Evolutionary conservation across 2,888 invertebrate genomes (phyloP).

Genomic region (Hirudinaria manillensis): DNA sequence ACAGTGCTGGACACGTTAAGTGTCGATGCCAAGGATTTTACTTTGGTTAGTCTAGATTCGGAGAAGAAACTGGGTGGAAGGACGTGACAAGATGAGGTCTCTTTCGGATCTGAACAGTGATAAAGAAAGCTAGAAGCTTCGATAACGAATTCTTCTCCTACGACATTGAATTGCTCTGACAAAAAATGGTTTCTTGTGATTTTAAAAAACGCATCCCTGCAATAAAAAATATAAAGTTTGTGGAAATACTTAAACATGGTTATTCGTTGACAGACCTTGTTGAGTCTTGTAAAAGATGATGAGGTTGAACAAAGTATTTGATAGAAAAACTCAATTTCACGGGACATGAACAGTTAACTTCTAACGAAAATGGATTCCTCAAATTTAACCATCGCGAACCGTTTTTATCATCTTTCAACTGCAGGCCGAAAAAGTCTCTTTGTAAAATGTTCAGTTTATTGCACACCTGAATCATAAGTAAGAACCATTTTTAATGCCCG

Average conservation of each 20-base stretch:
- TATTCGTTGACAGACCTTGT: slow-evolving; percentile 4
- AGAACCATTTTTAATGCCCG: neutral
- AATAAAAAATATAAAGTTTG: neutral
- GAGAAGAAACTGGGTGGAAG: neutral
- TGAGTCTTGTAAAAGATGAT: slow-evolving; percentile 1
- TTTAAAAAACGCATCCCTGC: slow-evolving; percentile 2
- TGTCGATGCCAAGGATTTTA: neutral
- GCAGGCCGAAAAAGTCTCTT: slow-evolving; percentile 15
- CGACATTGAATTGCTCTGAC: neutral
- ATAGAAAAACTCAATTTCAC: slow-evolving; percentile 5
- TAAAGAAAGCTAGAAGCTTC: neutral
- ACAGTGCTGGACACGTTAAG: neutral
- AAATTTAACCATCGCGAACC: slow-evolving; percentile 8
- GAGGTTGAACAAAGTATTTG: slow-evolving; percentile 16
- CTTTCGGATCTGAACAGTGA: slow-evolving; percentile 1
- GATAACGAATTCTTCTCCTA: neutral
- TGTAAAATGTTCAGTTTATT: slow-evolving; percentile 1
- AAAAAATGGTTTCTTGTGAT: slow-evolving; percentile 8
- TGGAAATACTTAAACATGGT: neutral
- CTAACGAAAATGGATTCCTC: neutral
- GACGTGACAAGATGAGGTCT: neutral
- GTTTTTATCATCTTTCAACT: slow-evolving; percentile 17
- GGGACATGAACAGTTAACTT: neutral
- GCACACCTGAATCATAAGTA: slow-evolving; percentile 13
- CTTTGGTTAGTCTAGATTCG: neutral